Evolutionary conservation across 2,888 invertebrate genomes (phyloP), one percentile per base, ranked within the genome.

Genomic region (Eumacrocentrus americanus): DNA sequence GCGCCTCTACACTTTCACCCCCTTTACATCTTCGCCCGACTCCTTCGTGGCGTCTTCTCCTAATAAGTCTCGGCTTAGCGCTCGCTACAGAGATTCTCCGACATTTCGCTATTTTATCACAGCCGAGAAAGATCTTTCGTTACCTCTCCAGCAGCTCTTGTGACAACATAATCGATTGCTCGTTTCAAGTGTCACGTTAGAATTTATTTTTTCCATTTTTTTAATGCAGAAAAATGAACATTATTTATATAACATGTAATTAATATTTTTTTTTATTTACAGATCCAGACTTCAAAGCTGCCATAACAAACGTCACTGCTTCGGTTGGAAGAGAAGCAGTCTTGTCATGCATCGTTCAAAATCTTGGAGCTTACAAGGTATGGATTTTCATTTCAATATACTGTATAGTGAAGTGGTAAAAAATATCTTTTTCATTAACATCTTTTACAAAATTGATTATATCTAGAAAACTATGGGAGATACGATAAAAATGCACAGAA

Each of bases 291-390:
- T 94, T 94, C 83, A 90, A 88, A 73, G 89, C 88, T 59, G 91
- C 92, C 54, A 92, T 94, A 73, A 83, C 87, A 68, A 94, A 94
- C 82, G 89, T 91, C 70, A 94, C 94, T 5, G 88, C 89, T 7
- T 89, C 94, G 11, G 89, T 94, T 57, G 92, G 94, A 44, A 85
- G 94, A 62, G 94, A 94, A 81, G 94, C 92, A 4, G 86, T 90
- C 53, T 85, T 94, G 53, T 88, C 90, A 50, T 94, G 94, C 78
- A 83, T 89, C 52, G 94, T 94, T 6, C 90, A 93, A 80, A 91
- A 92, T 81, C 86, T 94, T 61, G 89, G 88, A 59, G 85, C 88
- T 14, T 94, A 89, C 78, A 94, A 94, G 89, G 94, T 94, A 83
- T 79, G 64, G 6, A 44, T n/a, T 23, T 20, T 40, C 29, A 12